Conservation (phyloP, 1,140 invertebrate genomes). For the Oreohelix idahoensis region DNA sequence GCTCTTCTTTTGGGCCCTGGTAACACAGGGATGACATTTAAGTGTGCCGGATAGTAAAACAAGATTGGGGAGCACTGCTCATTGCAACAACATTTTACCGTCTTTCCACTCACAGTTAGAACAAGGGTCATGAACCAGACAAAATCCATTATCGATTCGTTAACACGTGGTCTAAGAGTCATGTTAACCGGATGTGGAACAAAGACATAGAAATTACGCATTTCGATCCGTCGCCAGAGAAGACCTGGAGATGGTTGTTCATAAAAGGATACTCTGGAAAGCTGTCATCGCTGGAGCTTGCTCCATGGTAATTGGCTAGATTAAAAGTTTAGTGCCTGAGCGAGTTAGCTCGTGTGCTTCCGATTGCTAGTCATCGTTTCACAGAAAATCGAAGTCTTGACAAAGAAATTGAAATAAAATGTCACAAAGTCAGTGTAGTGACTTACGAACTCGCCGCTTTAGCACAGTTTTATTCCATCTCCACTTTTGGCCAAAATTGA, state of each 20-base stretch:
- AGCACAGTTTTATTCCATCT: too few species aligned
- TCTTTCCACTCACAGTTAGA: too few species aligned
- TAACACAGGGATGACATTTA: too few species aligned
- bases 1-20: too few species aligned
- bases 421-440: too few species aligned
- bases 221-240: neutral
- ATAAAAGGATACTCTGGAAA: neutral
- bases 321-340: neutral
- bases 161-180: neutral
- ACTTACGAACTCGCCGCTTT: too few species aligned
- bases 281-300: neutral
- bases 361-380: neutral
- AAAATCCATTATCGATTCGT: neutral
- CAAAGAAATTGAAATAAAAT: too few species aligned
- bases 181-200: neutral
- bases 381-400: too few species aligned
- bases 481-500: too few species aligned
- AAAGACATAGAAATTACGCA: neutral
- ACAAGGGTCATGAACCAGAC: neutral
- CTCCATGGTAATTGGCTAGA: neutral
- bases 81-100: too few species aligned
- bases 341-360: neutral
- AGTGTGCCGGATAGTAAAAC: too few species aligned
- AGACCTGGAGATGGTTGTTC: neutral
- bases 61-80: too few species aligned